Evolutionary conservation across 2,888 invertebrate genomes (phyloP).

Genomic region (Orthosia cruda): DNA sequence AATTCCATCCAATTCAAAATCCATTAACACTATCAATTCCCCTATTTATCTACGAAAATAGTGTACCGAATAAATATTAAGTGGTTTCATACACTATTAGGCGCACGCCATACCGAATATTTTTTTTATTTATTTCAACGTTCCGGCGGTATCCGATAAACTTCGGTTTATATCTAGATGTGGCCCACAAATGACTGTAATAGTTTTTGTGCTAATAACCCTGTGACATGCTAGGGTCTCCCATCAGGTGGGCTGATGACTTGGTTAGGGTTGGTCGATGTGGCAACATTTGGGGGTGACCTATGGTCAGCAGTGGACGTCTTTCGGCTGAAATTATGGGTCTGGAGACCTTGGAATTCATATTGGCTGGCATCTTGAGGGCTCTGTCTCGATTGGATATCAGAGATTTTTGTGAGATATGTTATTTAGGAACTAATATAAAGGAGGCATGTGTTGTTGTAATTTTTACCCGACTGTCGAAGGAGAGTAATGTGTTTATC

Average conservation of each 20-base stretch:
- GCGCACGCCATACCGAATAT: slow-evolving; percentile 73
- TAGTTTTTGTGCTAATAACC: slow-evolving; percentile 84
- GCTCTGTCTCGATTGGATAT: slow-evolving; percentile 8
- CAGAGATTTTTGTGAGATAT: slow-evolving; percentile 4
- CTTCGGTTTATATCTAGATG: slow-evolving; percentile 79
- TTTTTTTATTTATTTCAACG: slow-evolving; percentile 81
- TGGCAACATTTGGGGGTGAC: no score
- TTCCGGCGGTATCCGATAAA: slow-evolving; percentile 77
- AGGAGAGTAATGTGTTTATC: no score
- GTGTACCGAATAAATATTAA: slow-evolving; percentile 64
- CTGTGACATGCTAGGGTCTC: slow-evolving; percentile 76
- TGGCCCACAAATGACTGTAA: slow-evolving; percentile 85
- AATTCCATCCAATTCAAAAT: slow-evolving; percentile 27
- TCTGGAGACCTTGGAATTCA: slow-evolving; percentile 55
- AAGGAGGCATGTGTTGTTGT: neutral
- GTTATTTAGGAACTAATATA: neutral
- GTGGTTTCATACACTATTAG: slow-evolving; percentile 68
- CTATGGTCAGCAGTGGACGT: no score
- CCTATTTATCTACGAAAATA: slow-evolving; percentile 49
- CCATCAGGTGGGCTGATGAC: no score
- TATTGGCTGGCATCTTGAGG: slow-evolving; percentile 30
- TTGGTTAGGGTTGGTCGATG: no score
- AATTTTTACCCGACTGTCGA: neutral
- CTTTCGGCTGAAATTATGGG: neutral
- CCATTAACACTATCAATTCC: slow-evolving; percentile 46